phyloP scores from a whole-genome alignment of 2,797 vertebrate species.

The Rhinella marina region DNA sequence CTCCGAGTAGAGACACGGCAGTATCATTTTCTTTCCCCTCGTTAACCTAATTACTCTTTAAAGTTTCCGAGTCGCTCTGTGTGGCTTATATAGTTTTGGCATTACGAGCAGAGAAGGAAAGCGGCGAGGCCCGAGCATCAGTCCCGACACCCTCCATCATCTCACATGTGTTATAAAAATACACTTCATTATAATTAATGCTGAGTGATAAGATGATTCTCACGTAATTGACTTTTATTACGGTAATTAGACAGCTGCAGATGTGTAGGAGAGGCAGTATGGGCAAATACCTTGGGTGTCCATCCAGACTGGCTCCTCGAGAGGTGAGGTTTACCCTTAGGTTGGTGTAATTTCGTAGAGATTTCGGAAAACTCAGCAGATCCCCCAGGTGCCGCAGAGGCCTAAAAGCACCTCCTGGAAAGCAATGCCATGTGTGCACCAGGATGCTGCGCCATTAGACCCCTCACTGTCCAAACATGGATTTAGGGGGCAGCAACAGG shows the following conservation, averaged over 20 bases:
- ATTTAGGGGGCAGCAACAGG: no score
- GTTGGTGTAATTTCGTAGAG: no score
- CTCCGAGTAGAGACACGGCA: constrained; percentile 72
- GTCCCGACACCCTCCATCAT: background rate
- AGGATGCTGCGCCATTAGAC: no score
- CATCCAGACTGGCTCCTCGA: background rate
- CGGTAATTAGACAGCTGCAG: background rate
- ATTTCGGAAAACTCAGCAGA: no score
- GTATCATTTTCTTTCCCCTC: constrained; percentile 78
- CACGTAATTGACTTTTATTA: background rate
- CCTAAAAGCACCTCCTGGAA: no score
- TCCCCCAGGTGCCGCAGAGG: no score
- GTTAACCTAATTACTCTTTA: constrained; percentile 75
- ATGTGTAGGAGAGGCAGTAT: background rate
- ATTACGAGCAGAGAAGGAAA: constrained; percentile 67
- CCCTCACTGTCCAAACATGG: no score
- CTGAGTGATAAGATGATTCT: background rate
- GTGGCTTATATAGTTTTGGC: constrained; percentile 76
- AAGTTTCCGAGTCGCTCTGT: constrained; percentile 77
- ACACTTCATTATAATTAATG: background rate
- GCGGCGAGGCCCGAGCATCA: background rate
- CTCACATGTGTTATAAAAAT: background rate
- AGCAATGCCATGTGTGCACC: no score
- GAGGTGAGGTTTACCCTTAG: no score
- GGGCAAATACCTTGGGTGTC: background rate